Conservation (phyloP, 1,140 invertebrate species). For the Notospermus geniculatus region DNA sequence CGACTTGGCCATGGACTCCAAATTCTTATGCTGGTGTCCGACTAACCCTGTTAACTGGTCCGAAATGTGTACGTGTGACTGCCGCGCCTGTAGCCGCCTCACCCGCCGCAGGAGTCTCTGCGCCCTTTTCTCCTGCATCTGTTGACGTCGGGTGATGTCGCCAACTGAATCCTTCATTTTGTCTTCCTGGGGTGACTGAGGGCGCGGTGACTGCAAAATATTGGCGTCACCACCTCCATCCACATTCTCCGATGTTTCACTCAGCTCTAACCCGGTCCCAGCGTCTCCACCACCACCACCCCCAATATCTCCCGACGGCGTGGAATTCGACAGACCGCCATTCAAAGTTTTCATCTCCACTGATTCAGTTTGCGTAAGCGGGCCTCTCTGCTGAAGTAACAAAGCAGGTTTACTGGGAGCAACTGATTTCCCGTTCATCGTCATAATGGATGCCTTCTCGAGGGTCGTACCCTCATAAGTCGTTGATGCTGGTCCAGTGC, state of each 20-base stretch:
- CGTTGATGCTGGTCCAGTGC: too few species aligned
- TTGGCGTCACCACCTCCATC: background rate
- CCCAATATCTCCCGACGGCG: background rate
- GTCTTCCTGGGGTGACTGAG: background rate
- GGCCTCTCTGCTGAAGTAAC: background rate
- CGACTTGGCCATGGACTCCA: constrained; percentile 41
- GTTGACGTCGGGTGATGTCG: constrained; percentile 57
- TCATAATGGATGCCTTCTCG: too few species aligned
- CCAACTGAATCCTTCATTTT: constrained; percentile 1
- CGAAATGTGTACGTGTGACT: constrained; percentile 71
- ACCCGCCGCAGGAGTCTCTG: constrained; percentile 71
- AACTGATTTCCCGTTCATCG: too few species aligned
- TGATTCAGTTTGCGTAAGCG: background rate
- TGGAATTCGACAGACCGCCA: background rate
- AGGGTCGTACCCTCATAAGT: too few species aligned
- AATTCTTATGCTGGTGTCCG: constrained; percentile 65
- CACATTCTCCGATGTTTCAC: background rate
- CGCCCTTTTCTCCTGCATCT: constrained; percentile 65
- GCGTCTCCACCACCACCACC: background rate
- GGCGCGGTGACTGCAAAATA: background rate
- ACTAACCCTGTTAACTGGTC: constrained; percentile 73
- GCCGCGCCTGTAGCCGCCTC: constrained; percentile 70
- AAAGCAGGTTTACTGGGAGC: too few species aligned
- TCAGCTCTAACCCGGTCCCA: background rate
- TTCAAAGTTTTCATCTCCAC: background rate